phyloP scores from a whole-genome alignment of 2,888 invertebrate species.

The Bunonema sp. region DNA sequence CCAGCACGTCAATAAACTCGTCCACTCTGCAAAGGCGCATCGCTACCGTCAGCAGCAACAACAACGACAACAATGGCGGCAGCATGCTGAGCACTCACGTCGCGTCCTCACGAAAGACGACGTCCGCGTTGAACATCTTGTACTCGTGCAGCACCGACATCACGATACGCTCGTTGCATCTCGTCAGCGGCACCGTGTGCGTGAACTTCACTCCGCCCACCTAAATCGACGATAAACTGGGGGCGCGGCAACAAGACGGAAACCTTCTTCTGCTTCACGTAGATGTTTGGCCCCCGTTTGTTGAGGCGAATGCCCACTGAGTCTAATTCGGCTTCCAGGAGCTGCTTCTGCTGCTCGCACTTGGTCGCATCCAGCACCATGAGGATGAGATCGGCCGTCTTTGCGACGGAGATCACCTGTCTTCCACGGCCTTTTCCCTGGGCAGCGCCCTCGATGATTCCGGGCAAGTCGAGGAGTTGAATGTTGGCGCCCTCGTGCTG shows the following conservation, averaged over 20 bases:
- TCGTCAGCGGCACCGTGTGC: slow-evolving; percentile 77
- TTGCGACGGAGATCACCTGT: slow-evolving; percentile 72
- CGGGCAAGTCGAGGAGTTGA: slow-evolving; percentile 89
- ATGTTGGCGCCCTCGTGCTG: slow-evolving; percentile 90
- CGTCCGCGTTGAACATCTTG: slow-evolving; percentile 59
- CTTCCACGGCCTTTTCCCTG: slow-evolving; percentile 53
- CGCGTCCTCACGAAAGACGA: slow-evolving; percentile 85
- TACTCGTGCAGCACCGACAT: slow-evolving; percentile 95
- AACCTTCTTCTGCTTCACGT: slow-evolving; percentile 67
- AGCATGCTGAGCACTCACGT: slow-evolving; percentile 51
- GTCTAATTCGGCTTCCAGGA: slow-evolving; percentile 79
- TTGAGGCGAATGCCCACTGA: slow-evolving; percentile 92
- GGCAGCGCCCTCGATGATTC: slow-evolving; percentile 96
- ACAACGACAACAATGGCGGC: slow-evolving; percentile 2
- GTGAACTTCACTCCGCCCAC: slow-evolving; percentile 83
- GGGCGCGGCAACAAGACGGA: no score
- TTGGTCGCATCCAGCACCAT: slow-evolving; percentile 99
- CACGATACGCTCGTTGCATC: slow-evolving; percentile 86
- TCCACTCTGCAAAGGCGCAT: slow-evolving; percentile 51
- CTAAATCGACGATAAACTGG: slow-evolving; percentile 2
- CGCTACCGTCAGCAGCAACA: not conserved
- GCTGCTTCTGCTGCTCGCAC: slow-evolving; percentile 69
- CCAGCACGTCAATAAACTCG: slow-evolving; percentile 89
- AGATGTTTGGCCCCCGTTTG: slow-evolving; percentile 85
- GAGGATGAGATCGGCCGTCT: slow-evolving; percentile 87